Conservation (phyloP, 2,888 invertebrate genomes). For the Latrodectus elegans region DNA sequence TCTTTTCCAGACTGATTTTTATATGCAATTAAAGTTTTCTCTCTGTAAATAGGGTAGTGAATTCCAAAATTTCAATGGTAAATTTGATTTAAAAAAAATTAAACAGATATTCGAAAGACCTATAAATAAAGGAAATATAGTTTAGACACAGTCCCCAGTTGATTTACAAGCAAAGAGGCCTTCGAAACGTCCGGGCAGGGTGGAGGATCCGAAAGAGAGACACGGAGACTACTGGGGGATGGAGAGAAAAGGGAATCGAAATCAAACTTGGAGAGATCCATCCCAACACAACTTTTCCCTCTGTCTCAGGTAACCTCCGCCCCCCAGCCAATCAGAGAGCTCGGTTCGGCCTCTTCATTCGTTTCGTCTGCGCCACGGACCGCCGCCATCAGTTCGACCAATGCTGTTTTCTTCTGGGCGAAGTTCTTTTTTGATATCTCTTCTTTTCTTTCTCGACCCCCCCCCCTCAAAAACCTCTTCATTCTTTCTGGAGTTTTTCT, state of each 20-base stretch:
- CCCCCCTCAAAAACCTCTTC: background rate
- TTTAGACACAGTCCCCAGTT: background rate
- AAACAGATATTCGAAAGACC: too few species aligned
- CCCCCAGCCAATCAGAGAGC: constrained; percentile 60
- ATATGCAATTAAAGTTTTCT: too few species aligned
- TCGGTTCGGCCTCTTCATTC: constrained; percentile 57
- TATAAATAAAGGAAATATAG: too few species aligned
- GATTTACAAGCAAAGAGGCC: constrained; percentile 40
- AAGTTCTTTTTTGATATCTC: constrained; percentile 16
- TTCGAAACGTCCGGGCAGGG: constrained; percentile 46
- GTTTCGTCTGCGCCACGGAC: constrained; percentile 45
- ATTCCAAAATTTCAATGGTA: too few species aligned
- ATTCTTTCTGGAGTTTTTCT: background rate
- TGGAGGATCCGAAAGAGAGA: constrained; percentile 16
- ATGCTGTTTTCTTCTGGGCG: constrained; percentile 27
- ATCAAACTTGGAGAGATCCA: constrained; percentile 41
- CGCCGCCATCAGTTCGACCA: constrained; percentile 62
- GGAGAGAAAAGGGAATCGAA: constrained; percentile 32
- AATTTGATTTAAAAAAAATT: too few species aligned
- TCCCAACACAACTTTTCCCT: constrained; percentile 47
- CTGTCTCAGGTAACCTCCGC: constrained; percentile 62
- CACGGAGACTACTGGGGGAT: constrained; percentile 6
- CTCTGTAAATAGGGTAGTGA: too few species aligned
- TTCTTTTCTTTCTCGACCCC: background rate
- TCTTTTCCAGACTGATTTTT: too few species aligned